These are phyloP conservation scores for Lepus townsendii DNA, from an alignment of 2,797 vertebrate species.

Conservation along the genomic window DNA sequence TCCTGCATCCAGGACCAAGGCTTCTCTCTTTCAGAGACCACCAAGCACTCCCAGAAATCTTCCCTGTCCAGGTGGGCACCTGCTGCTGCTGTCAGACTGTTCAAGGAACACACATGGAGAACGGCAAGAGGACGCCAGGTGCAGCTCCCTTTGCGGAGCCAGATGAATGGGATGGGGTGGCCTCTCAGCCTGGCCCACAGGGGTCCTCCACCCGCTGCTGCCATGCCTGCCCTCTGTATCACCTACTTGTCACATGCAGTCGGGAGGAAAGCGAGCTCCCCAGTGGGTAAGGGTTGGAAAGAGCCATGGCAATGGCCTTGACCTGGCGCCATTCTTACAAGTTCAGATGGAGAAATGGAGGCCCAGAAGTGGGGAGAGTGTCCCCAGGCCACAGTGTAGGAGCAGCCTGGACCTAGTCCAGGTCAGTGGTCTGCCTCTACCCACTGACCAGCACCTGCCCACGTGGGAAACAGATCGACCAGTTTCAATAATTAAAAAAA, in stretches of 20 bases:
- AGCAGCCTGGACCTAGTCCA: neutral
- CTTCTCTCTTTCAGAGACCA: neutral
- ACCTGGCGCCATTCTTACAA: neutral
- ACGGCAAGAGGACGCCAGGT: neutral
- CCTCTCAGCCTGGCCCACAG: neutral
- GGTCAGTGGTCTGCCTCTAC: neutral
- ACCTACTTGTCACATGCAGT: neutral
- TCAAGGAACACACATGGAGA: neutral
- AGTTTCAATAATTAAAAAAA: slow-evolving; percentile 37
- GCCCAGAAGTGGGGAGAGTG: neutral
- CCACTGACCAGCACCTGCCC: neutral
- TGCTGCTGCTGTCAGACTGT: neutral
- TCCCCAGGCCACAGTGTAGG: neutral
- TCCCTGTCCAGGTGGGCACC: neutral
- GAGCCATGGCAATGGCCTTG: neutral
- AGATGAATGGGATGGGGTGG: neutral
- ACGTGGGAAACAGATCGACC: neutral
- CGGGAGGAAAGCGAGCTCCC: neutral
- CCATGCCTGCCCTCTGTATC: neutral
- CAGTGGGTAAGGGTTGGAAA: neutral
- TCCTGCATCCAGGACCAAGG: neutral
- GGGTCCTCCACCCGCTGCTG: too few relatives aligned
- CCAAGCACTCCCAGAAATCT: neutral
- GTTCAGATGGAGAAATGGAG: slow-evolving; percentile 13
- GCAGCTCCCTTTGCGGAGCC: neutral